These are phyloP conservation scores for Incurvaria masculella DNA, from an alignment of 2,888 invertebrate species.

Conservation along the genomic window DNA sequence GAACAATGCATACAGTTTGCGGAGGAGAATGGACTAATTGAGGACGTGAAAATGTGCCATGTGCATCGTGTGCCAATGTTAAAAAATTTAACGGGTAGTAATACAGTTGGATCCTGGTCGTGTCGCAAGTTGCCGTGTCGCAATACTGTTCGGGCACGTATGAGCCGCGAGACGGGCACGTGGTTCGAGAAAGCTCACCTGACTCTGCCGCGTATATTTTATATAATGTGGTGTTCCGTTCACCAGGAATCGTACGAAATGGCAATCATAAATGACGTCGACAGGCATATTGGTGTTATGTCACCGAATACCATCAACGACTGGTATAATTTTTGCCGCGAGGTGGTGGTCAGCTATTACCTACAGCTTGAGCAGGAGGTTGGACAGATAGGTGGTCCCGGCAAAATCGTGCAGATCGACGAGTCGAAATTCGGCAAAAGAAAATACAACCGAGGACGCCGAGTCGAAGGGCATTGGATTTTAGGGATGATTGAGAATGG, in stretches of 20 bases:
- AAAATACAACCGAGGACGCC: slow-evolving; percentile 11
- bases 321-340: background rate
- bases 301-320: background rate
- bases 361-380: background rate
- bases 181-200: background rate
- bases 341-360: background rate
- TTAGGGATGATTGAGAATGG: slow-evolving; percentile 3
- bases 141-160: background rate
- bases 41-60: background rate
- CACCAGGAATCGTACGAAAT: background rate
- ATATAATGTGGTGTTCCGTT: background rate
- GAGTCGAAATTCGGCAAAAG: slow-evolving; percentile 13
- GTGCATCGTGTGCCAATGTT: background rate
- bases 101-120: background rate
- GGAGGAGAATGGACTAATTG: background rate
- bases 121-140: background rate
- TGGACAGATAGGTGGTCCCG: slow-evolving; percentile 13
- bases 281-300: background rate
- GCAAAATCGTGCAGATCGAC: slow-evolving; percentile 14
- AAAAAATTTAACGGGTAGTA: background rate
- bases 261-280: background rate
- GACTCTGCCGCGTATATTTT: background rate
- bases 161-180: background rate
- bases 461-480: slow-evolving; percentile 11
- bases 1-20: background rate